Evolutionary conservation across 2,888 invertebrate genomes (phyloP).

Genomic region (Sialis lutaria): DNA sequence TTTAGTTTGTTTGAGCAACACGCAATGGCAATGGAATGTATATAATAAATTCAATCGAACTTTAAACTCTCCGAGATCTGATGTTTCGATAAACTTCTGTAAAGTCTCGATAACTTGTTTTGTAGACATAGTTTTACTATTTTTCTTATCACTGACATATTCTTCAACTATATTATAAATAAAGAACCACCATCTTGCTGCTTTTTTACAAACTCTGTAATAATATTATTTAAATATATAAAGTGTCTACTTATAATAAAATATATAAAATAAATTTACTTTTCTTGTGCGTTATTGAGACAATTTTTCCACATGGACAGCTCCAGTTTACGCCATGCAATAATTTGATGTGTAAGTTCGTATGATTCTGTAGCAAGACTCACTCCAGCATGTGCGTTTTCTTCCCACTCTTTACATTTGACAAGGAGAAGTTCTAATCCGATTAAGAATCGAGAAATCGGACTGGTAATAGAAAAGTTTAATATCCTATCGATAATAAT

Average conservation of each 20-base stretch:
- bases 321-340: slow-evolving; percentile 83
- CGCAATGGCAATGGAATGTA: slow-evolving; percentile 64
- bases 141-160: slow-evolving; percentile 26
- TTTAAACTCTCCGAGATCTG: slow-evolving; percentile 69
- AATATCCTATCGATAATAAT: slow-evolving; percentile 45
- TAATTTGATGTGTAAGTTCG: slow-evolving; percentile 61
- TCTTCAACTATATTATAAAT: slow-evolving; percentile 55
- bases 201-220: slow-evolving; percentile 41
- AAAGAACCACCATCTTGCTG: slow-evolving; percentile 83
- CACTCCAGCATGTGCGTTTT: slow-evolving; percentile 73
- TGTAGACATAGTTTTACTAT: slow-evolving; percentile 13
- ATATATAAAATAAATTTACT: slow-evolving; percentile 21
- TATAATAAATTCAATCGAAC: slow-evolving; percentile 60
- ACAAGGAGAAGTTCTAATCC: slow-evolving; percentile 79
- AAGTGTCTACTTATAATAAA: too few relatives aligned
- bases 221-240: too few relatives aligned
- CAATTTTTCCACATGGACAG: slow-evolving; percentile 76
- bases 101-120: slow-evolving; percentile 39
- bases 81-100: slow-evolving; percentile 66
- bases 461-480: slow-evolving; percentile 58
- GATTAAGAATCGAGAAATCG: slow-evolving; percentile 73
- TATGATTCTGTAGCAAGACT: slow-evolving; percentile 59
- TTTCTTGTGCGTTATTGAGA: slow-evolving; percentile 46
- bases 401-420: slow-evolving; percentile 82
- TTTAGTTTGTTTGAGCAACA: slow-evolving; percentile 32